Conservation (phyloP, 2,113 vertebrate species). For the Anguilla japonica region DNA sequence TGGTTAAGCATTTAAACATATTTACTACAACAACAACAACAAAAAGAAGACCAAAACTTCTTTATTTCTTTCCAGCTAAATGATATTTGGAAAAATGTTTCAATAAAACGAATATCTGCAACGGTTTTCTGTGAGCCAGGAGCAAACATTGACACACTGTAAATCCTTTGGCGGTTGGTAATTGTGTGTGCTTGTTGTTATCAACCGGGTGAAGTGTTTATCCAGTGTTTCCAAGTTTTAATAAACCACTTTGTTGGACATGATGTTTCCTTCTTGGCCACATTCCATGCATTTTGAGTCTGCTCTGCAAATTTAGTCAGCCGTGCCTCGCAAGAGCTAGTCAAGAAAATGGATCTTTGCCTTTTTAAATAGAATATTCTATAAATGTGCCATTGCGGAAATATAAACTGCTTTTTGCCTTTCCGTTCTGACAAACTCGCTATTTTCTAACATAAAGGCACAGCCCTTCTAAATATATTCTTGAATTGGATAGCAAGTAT, state of each 20-base stretch:
- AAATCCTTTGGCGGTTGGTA: background rate
- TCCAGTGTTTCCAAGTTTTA: background rate
- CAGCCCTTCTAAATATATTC: too few species aligned
- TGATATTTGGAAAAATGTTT: background rate
- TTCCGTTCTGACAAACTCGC: background rate
- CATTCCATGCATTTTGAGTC: background rate
- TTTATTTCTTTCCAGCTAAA: background rate
- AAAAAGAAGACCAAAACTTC: too few species aligned
- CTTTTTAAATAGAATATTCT: background rate
- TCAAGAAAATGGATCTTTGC: background rate
- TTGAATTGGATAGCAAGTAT: background rate
- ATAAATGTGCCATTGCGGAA: background rate
- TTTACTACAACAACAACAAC: background rate
- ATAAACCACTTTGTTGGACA: background rate
- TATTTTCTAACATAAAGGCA: background rate
- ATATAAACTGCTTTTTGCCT: background rate
- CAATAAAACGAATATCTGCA: background rate
- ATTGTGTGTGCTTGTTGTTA: background rate
- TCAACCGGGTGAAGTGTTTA: background rate
- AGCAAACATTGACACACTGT: background rate
- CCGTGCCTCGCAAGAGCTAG: background rate
- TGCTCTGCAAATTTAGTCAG: background rate
- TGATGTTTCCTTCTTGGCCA: slow-evolving; percentile 1
- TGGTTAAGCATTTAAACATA: background rate
- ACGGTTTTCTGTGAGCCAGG: background rate